Evolutionary conservation across 2,797 vertebrate species (phyloP).

Genomic region (Sebastes hopkinsi): DNA sequence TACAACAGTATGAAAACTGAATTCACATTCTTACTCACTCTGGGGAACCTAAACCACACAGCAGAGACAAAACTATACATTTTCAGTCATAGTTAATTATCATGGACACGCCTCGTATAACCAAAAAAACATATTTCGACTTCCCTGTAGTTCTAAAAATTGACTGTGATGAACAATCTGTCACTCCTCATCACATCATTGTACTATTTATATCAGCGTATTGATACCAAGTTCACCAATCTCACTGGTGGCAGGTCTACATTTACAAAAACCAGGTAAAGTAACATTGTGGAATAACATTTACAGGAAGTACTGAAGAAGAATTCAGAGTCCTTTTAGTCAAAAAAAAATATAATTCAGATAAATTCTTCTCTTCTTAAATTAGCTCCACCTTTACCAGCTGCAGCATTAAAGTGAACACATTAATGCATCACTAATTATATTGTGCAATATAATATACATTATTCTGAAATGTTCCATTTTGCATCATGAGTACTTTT

Average conservation of each 20-base stretch:
- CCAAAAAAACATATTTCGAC: neutral
- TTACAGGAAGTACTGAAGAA: neutral
- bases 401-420: no score
- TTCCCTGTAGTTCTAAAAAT: neutral
- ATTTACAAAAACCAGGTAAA: neutral
- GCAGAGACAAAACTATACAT: neutral
- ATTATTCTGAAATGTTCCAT: neutral
- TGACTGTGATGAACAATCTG: neutral
- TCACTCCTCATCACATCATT: neutral
- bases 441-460: neutral
- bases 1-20: neutral
- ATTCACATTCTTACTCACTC: neutral
- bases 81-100: neutral
- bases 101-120: neutral
- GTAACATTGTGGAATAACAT: neutral
- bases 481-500: neutral
- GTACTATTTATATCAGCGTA: neutral
- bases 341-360: neutral
- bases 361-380: no score
- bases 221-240: neutral
- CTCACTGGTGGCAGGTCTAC: neutral
- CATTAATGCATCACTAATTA: neutral
- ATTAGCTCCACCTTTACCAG: neutral
- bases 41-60: neutral
- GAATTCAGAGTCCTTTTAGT: neutral